Percentiles rank a stretch among this genome's conserved stretches.
Conservation (phyloP, 2,797 vertebrate genomes). For the Lacerta agilis region DNA sequence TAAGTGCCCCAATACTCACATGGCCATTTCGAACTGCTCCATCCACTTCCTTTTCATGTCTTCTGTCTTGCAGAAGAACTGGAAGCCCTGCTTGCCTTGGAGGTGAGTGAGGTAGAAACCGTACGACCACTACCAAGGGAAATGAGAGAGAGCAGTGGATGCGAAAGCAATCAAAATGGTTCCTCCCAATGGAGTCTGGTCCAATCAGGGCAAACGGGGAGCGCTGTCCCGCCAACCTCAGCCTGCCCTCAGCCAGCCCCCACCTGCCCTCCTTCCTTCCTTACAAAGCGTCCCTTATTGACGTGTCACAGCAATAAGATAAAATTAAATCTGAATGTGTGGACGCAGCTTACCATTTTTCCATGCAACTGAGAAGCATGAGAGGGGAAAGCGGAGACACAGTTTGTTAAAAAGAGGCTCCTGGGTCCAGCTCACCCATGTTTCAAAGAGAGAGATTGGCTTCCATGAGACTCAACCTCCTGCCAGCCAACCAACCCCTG, state of each 20-base stretch:
- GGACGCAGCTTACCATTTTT: constrained; percentile 94
- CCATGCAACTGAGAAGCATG: constrained; percentile 94
- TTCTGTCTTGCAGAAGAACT: constrained; percentile 98
- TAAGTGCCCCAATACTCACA: constrained; percentile 80
- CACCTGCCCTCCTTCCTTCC: not conserved
- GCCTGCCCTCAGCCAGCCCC: no score
- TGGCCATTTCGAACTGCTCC: constrained; percentile 99
- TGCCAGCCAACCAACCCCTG: not conserved
- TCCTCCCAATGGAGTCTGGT: no score
- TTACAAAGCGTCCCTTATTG: not conserved
- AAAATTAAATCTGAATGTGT: not conserved
- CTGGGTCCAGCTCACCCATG: not conserved
- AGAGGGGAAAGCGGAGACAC: constrained; percentile 80
- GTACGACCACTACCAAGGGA: constrained; percentile 90
- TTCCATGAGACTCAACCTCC: not conserved
- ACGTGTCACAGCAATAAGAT: not conserved
- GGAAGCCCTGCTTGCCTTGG: constrained; percentile 97
- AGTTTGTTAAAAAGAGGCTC: constrained; percentile 30
- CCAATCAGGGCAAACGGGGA: no score
- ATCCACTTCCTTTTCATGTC: constrained; percentile 99
- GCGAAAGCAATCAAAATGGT: no score
- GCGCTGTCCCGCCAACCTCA: no score
- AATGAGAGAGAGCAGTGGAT: not conserved
- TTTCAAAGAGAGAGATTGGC: not conserved
- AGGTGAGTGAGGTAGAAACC: constrained; percentile 98